Evolutionary conservation across 2,888 invertebrate species (phyloP).

Genomic region (Caenorhabditis drosophilae): DNA sequence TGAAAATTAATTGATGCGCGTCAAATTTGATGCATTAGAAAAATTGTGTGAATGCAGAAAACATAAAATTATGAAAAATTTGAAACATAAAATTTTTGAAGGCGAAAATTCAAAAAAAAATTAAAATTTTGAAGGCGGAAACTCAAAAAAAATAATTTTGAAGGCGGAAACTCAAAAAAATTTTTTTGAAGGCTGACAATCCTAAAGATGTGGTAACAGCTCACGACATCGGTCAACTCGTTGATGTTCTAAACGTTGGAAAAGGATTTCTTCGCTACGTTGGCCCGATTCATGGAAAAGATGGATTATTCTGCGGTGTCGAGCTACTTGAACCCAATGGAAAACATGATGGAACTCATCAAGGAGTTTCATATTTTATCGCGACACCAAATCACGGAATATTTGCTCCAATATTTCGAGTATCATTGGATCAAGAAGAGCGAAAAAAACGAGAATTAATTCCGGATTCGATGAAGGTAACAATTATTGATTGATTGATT

Average conservation of each 20-base stretch:
- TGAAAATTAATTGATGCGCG: too few relatives aligned
- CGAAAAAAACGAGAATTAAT: neutral
- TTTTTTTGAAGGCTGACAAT: conserved; percentile 30
- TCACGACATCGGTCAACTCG: conserved; percentile 41
- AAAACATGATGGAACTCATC: conserved; percentile 75
- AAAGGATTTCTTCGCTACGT: conserved; percentile 74
- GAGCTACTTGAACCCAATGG: conserved; percentile 75
- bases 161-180: too few relatives aligned
- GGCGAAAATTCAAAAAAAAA: too few relatives aligned
- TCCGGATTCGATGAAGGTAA: too few relatives aligned
- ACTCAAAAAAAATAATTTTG: too few relatives aligned
- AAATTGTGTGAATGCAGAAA: too few relatives aligned
- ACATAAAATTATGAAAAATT: too few relatives aligned
- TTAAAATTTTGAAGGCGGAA: too few relatives aligned
- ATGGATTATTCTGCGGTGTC: conserved; percentile 77
- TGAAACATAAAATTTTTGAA: too few relatives aligned
- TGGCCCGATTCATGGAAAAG: conserved; percentile 74
- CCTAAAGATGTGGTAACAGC: conserved; percentile 41
- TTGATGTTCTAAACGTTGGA: conserved; percentile 42
- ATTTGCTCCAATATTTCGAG: conserved; percentile 74
- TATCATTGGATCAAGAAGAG: conserved; percentile 25
- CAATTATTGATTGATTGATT: too few relatives aligned
- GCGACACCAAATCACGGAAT: conserved; percentile 75
- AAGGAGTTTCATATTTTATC: conserved; percentile 75
- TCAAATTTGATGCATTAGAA: too few relatives aligned